Evolutionary conservation across 2,797 vertebrate species (phyloP).

Genomic region (Champsocephalus gunnari): DNA sequence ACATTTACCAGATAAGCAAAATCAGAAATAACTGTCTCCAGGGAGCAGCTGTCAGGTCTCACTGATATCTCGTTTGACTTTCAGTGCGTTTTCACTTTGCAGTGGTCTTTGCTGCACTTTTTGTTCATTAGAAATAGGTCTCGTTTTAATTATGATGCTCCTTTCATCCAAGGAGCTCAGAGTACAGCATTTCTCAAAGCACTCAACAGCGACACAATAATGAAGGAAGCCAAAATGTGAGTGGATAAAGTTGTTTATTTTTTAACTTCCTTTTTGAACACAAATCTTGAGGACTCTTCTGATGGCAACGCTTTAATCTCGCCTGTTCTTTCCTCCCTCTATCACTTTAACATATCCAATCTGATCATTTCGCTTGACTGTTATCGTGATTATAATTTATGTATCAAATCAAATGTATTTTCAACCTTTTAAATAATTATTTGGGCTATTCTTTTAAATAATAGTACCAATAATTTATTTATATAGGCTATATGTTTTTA

Average conservation of each 20-base stretch:
- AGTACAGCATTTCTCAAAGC: too few species aligned
- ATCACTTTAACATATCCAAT: conserved; percentile 7
- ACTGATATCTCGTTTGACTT: conserved; percentile 35
- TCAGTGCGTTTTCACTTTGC: conserved; percentile 5
- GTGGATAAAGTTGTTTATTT: background rate
- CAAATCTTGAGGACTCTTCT: conserved; percentile 1
- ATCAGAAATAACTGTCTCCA: conserved; percentile 56
- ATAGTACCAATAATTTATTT: too few species aligned
- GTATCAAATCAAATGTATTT: too few species aligned
- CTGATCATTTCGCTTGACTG: conserved; percentile 41
- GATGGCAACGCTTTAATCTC: conserved; percentile 12
- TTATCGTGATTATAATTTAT: conserved; percentile 25
- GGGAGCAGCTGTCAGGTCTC: conserved; percentile 40
- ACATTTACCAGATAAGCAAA: conserved; percentile 65
- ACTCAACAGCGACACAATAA: too few species aligned
- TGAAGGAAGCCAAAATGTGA: background rate
- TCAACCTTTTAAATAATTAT: too few species aligned
- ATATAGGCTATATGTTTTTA: too few species aligned
- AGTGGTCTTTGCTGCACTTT: background rate
- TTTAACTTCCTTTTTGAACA: background rate
- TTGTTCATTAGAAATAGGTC: background rate
- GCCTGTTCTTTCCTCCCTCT: conserved; percentile 11
- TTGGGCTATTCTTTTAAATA: too few species aligned
- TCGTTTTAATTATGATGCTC: background rate
- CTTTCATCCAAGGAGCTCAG: too few species aligned